These are phyloP conservation scores for Ditylenchus weischeri DNA, from an alignment of 2,888 invertebrate genomes.

Conservation along the genomic window DNA sequence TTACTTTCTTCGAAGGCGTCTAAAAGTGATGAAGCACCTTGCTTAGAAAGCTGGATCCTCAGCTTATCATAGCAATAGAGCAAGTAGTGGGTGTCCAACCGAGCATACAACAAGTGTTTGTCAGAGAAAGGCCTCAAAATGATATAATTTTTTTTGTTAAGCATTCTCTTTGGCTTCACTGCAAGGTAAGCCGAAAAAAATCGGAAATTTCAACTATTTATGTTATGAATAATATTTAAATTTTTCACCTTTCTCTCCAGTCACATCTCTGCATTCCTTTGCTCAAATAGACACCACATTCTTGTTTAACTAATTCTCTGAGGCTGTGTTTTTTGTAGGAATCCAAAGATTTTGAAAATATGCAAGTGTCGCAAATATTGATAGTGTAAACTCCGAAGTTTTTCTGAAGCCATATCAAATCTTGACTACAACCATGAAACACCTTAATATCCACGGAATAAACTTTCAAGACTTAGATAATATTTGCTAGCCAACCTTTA, in stretches of 20 bases:
- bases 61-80: constrained; percentile 76
- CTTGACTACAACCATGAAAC: constrained; percentile 84
- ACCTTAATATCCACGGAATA: constrained; percentile 64
- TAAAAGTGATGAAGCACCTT: constrained; percentile 25
- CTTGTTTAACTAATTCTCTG: constrained; percentile 74
- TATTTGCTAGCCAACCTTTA: constrained; percentile 73
- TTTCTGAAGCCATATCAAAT: constrained; percentile 88
- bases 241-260: constrained; percentile 69
- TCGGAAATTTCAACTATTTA: too few relatives aligned
- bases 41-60: constrained; percentile 66
- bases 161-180: too few relatives aligned
- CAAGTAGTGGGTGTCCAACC: constrained; percentile 89
- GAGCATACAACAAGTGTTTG: constrained; percentile 78
- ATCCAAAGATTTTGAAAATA: constrained; percentile 42
- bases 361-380: constrained; percentile 86
- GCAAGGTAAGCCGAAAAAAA: too few relatives aligned
- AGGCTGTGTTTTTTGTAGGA: constrained; percentile 62
- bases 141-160: background rate
- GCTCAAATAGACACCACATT: constrained; percentile 76
- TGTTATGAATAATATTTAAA: too few relatives aligned
- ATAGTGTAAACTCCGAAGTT: constrained; percentile 92
- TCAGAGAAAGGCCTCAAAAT: constrained; percentile 73
- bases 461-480: background rate
- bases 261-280: constrained; percentile 90
- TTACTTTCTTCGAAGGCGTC: constrained; percentile 10